Conservation (phyloP, 2,113 vertebrate species). For the Pampusana beccarii region DNA sequence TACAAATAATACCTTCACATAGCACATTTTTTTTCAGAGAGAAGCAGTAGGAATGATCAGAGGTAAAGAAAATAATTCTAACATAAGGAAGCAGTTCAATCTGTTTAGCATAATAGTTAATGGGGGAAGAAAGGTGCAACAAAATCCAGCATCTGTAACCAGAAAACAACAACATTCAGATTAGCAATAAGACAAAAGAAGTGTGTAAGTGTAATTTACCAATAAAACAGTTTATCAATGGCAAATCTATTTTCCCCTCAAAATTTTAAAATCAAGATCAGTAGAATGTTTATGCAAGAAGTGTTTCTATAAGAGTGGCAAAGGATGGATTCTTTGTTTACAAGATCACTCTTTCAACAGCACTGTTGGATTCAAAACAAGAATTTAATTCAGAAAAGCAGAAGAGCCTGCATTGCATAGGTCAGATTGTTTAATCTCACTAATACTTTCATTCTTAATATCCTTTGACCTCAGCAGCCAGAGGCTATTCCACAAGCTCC, state of each 20-base stretch:
- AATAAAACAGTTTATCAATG: not conserved
- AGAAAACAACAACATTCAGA: not conserved
- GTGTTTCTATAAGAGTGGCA: not conserved
- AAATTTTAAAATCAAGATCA: not conserved
- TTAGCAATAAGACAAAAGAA: not conserved
- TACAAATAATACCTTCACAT: not conserved
- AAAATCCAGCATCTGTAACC: not conserved
- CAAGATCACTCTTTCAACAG: not conserved
- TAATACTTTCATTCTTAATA: not conserved
- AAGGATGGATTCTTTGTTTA: not conserved
- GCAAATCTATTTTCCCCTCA: not conserved
- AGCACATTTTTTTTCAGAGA: not conserved
- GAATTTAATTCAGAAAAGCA: not conserved
- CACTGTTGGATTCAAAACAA: not conserved
- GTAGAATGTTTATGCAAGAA: not conserved
- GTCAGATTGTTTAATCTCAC: not conserved
- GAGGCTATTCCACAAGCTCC: not conserved
- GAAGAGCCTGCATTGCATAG: not conserved
- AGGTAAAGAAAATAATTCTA: not conserved
- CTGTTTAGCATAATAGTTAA: not conserved
- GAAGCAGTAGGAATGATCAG: not conserved
- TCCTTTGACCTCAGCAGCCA: not conserved
- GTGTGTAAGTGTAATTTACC: not conserved
- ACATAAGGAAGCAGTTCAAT: not conserved
- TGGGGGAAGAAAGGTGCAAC: rapidly evolving